Conservation (phyloP, 2,113 vertebrate species). For the Neotragus moschatus region DNA sequence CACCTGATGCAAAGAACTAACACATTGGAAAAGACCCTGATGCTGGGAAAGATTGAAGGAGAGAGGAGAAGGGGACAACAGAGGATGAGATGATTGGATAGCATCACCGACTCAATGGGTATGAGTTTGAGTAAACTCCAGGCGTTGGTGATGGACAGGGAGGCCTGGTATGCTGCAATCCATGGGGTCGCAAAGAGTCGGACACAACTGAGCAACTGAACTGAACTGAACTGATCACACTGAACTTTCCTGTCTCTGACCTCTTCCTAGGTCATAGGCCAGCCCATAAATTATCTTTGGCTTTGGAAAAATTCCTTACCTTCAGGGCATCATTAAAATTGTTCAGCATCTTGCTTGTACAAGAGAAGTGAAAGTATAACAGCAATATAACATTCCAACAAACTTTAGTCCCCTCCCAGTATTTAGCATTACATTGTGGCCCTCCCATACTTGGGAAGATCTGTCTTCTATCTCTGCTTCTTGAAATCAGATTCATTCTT, state of each 20-base stretch:
- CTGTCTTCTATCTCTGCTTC: neutral
- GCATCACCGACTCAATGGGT: neutral
- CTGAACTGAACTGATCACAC: neutral
- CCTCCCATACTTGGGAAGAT: neutral
- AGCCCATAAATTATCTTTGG: neutral
- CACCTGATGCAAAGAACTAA: neutral
- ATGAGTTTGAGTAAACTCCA: neutral
- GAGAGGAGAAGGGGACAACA: neutral
- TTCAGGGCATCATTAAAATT: conserved; percentile 15
- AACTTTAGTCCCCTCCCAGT: neutral
- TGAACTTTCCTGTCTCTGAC: neutral
- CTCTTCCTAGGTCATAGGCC: neutral
- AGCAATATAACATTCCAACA: neutral
- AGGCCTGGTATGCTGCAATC: neutral
- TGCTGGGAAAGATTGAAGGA: neutral
- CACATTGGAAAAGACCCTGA: neutral
- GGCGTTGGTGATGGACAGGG: neutral
- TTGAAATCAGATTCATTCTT: neutral
- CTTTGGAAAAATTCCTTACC: conserved; percentile 13
- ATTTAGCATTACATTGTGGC: neutral
- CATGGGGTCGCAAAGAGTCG: neutral
- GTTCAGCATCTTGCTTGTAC: neutral
- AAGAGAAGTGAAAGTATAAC: neutral
- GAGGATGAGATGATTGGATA: neutral
- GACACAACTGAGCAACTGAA: neutral